Conservation (phyloP, 30 jellyfish, hydroid and myxozoan genomes). For the Rhopilema esculentum region DNA sequence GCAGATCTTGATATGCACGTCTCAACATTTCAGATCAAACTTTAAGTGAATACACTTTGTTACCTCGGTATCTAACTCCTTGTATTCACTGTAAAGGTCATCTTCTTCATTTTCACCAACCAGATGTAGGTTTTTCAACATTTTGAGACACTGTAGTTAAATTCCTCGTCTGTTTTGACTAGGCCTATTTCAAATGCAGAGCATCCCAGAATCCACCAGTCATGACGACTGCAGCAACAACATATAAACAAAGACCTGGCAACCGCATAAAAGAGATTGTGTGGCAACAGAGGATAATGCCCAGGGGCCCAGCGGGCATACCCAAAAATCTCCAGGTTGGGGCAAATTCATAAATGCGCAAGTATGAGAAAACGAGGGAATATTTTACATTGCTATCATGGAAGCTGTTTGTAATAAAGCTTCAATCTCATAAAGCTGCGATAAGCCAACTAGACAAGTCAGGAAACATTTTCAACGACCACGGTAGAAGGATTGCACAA, state of each 20-base stretch:
- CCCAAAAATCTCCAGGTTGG: too few relatives aligned
- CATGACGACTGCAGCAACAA: constrained; percentile 31
- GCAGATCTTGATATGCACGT: background rate
- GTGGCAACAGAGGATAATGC: too few relatives aligned
- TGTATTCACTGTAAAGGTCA: constrained; percentile 76
- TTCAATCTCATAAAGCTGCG: too few relatives aligned
- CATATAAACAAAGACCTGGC: constrained; percentile 45
- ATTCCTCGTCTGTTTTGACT: constrained; percentile 16
- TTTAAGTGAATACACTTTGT: background rate
- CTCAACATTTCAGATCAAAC: too few relatives aligned
- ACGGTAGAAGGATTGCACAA: too few relatives aligned
- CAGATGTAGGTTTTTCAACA: constrained; percentile 80
- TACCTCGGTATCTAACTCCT: constrained; percentile 84
- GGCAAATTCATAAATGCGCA: too few relatives aligned
- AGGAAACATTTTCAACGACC: too few relatives aligned
- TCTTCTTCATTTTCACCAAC: constrained; percentile 88
- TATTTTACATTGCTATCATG: too few relatives aligned
- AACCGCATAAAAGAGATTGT: background rate
- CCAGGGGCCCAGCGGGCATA: too few relatives aligned
- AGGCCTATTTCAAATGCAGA: constrained; percentile 28
- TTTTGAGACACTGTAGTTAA: background rate
- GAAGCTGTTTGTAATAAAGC: too few relatives aligned
- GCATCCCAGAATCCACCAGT: constrained; percentile 43
- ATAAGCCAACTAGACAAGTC: too few relatives aligned
- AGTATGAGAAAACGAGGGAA: too few relatives aligned